These are phyloP conservation scores for Helobdella robusta DNA, from an alignment of 2,888 invertebrate species.

Conservation along the genomic window DNA sequence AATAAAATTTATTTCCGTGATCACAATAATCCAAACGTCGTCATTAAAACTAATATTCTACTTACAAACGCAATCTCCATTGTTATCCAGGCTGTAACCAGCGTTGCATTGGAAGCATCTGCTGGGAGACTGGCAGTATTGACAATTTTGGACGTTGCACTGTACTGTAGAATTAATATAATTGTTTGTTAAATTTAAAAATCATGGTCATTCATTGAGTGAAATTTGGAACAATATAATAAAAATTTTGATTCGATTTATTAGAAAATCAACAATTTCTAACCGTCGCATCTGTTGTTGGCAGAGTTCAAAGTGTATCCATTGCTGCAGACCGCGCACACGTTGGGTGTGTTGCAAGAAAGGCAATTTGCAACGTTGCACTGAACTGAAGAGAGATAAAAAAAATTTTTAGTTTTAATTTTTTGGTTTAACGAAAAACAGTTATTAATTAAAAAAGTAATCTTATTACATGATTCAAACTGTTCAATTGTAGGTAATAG, in stretches of 20 bases:
- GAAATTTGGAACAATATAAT: no score
- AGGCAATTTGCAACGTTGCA: constrained; percentile 9
- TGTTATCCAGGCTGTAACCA: not conserved
- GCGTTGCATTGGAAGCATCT: not conserved
- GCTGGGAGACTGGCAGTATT: not conserved
- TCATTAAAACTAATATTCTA: no score
- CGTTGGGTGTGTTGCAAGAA: not conserved
- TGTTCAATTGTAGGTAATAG: no score
- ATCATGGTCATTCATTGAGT: no score
- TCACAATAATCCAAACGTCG: no score
- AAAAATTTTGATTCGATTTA: no score
- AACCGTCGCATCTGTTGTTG: not conserved
- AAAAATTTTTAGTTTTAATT: not conserved
- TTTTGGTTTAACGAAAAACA: not conserved
- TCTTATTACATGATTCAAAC: not conserved
- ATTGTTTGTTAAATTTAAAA: not conserved
- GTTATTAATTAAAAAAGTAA: not conserved
- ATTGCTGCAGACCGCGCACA: not conserved
- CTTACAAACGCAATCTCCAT: constrained; percentile 12
- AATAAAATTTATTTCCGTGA: no score
- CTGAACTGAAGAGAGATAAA: not conserved
- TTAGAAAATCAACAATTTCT: no score
- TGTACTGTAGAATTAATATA: not conserved
- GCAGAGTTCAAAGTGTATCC: constrained; percentile 1
- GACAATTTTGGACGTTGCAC: constrained; percentile 13